phyloP scores from a whole-genome alignment of 2,113 vertebrate genomes.

The Daubentonia madagascariensis region DNA sequence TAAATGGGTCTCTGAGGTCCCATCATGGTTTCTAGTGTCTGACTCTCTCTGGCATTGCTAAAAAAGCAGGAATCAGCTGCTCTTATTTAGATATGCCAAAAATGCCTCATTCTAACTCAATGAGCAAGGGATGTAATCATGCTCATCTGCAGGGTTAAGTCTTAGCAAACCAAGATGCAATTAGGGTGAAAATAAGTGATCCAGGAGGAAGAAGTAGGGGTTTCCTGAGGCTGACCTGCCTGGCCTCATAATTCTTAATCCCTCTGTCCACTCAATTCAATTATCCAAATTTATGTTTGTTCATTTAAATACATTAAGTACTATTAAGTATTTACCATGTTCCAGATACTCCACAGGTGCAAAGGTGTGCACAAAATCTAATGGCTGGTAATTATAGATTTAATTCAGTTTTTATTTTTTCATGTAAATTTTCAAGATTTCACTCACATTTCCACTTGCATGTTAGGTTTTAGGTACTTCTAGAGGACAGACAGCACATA shows the following conservation, averaged over 20 bases:
- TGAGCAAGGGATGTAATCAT: neutral
- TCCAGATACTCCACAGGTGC: neutral
- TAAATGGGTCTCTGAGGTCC: neutral
- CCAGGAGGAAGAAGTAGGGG: neutral
- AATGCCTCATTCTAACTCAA: neutral
- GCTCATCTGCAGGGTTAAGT: neutral
- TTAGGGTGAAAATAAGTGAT: neutral
- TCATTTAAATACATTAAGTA: neutral
- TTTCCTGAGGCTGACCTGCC: neutral
- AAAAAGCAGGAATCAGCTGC: neutral
- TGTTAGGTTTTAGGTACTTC: neutral
- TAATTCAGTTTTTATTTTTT: conserved; percentile 8
- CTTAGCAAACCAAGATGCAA: neutral
- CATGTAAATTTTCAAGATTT: neutral
- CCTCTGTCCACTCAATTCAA: neutral
- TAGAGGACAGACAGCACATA: neutral
- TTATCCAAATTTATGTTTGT: neutral
- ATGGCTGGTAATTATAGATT: neutral
- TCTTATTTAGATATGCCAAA: neutral
- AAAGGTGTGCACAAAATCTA: neutral
- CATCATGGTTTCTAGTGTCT: neutral
- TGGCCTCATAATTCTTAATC: neutral
- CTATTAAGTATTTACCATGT: neutral
- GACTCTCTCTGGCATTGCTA: neutral
- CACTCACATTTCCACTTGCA: neutral